Percentiles rank a stretch among this genome's conserved stretches.
Conservation (phyloP, 2,797 vertebrate genomes). For the Caiman crocodilus region DNA sequence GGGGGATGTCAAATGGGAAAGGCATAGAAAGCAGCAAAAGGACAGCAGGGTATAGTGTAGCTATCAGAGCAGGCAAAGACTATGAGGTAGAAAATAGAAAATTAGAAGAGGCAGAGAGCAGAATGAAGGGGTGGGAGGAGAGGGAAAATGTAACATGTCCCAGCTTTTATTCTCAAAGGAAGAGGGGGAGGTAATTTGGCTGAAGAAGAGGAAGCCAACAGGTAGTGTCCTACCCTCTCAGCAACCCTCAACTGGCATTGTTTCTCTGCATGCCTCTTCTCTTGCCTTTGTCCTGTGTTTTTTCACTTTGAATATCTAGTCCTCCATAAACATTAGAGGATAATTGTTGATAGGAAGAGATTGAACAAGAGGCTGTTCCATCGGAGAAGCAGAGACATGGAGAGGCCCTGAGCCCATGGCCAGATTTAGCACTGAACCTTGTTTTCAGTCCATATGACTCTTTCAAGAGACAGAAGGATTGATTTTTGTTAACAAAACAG, state of each 20-base stretch:
- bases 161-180: neutral
- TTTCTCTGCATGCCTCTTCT: neutral
- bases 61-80: no score
- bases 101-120: no score
- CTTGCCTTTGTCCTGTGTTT: neutral
- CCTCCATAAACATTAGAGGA: no score
- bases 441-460: neutral
- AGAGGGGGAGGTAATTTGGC: neutral
- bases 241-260: neutral
- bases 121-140: neutral
- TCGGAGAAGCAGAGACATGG: no score
- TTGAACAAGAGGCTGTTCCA: neutral
- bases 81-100: neutral
- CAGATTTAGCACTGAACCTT: neutral
- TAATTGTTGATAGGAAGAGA: neutral
- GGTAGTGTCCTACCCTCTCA: neutral
- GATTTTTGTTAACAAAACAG: neutral
- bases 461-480: neutral
- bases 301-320: neutral
- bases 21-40: neutral
- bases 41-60: no score
- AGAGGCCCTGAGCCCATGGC: neutral
- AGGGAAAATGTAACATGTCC: neutral
- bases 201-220: neutral
- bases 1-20: neutral